Conservation (phyloP, 2,888 invertebrate genomes). For the Acanthococcus lagerstroemiae region DNA sequence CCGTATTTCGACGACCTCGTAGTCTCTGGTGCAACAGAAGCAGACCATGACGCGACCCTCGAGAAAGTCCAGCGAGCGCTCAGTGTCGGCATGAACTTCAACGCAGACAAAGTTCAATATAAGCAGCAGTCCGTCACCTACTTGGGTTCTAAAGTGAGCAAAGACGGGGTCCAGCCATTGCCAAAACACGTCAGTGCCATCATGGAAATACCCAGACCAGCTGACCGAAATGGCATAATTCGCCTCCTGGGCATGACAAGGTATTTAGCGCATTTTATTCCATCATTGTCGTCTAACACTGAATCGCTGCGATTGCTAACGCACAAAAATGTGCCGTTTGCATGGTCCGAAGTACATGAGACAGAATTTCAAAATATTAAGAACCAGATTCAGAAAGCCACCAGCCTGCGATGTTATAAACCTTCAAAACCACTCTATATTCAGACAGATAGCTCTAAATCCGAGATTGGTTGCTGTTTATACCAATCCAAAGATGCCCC, state of each 20-base stretch:
- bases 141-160: conserved; percentile 13
- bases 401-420: conserved; percentile 33
- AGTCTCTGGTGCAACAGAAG: background rate
- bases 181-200: conserved; percentile 20
- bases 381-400: conserved; percentile 27
- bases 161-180: no score
- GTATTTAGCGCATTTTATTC: conserved; percentile 33
- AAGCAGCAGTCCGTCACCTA: conserved; percentile 20
- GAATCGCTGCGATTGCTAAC: conserved; percentile 32
- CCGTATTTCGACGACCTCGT: conserved; percentile 19
- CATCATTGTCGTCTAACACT: conserved; percentile 32
- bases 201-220: conserved; percentile 20
- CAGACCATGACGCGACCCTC: conserved; percentile 32
- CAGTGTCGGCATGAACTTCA: conserved; percentile 32
- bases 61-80: conserved; percentile 28
- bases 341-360: conserved; percentile 22
- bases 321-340: conserved; percentile 25
- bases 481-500: conserved; percentile 8
- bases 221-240: conserved; percentile 31
- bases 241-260: conserved; percentile 34
- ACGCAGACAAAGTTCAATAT: conserved; percentile 29
- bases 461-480: conserved; percentile 17
- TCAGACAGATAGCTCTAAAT: conserved; percentile 16
- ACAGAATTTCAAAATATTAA: conserved; percentile 30
- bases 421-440: conserved; percentile 11